Evolutionary conservation across 2,888 invertebrate species (phyloP).

Genomic region (Auanema sp.): DNA sequence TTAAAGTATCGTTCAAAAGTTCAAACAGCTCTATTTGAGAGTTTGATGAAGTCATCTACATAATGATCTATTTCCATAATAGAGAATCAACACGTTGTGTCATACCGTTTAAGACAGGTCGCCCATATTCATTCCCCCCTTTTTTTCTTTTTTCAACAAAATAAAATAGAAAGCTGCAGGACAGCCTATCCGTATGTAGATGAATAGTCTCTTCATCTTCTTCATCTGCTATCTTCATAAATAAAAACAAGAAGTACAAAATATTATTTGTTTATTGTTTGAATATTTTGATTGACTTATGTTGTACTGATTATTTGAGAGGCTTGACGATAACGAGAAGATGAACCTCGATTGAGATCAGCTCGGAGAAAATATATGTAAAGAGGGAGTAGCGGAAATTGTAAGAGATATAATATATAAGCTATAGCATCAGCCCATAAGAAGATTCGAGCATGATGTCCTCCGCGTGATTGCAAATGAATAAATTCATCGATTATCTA

Average conservation of each 20-base stretch:
- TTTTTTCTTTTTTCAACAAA: no score
- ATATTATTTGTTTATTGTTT: no score
- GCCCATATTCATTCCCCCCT: no score
- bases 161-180: no score
- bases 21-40: background rate
- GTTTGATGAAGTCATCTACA: no score
- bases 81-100: no score
- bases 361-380: constrained; percentile 40
- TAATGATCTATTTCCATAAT: no score
- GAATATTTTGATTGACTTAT: constrained; percentile 4
- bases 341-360: constrained; percentile 36
- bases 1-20: constrained; percentile 11
- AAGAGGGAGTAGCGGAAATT: constrained; percentile 41
- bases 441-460: background rate
- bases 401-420: constrained; percentile 43
- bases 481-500: constrained; percentile 42
- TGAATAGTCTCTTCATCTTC: no score
- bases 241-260: no score
- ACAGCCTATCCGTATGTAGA: no score
- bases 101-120: no score
- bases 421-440: constrained; percentile 36
- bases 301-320: background rate
- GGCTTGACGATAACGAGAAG: constrained; percentile 5
- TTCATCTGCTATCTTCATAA: no score
- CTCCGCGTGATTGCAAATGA: constrained; percentile 20